phyloP scores from a whole-genome alignment of 2,888 invertebrate species.

The Terebella lapidaria region DNA sequence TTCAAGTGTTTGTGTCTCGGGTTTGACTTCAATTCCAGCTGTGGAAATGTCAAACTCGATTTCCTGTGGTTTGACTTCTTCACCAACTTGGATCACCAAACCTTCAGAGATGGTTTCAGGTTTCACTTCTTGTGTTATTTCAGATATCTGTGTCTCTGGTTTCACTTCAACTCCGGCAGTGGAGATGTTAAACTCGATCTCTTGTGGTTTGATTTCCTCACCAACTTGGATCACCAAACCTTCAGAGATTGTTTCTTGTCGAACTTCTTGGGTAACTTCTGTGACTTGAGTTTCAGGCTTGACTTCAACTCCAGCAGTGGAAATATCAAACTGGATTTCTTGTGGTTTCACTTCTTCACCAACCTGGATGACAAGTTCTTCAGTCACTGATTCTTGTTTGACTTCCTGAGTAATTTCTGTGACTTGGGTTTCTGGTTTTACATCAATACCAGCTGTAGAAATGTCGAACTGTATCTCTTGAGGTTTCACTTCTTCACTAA shows the following conservation, averaged over 20 bases:
- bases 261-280: conserved; percentile 5
- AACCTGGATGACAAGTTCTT: conserved; percentile 7
- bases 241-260: conserved; percentile 1
- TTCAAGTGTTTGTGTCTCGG: conserved; percentile 2
- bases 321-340: conserved; percentile 17
- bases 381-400: not conserved
- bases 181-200: conserved; percentile 8
- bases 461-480: conserved; percentile 6
- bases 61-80: conserved; percentile 6
- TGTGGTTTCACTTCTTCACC: conserved; percentile 14
- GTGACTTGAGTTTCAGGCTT: conserved; percentile 1
- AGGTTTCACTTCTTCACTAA: conserved; percentile 11
- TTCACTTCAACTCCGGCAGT: conserved; percentile 3
- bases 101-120: conserved; percentile 10
- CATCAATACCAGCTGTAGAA: conserved; percentile 8
- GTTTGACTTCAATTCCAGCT: conserved; percentile 7
- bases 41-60: conserved; percentile 3
- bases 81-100: not conserved
- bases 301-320: conserved; percentile 14
- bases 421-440: conserved; percentile 6
- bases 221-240: not conserved
- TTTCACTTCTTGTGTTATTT: conserved; percentile 5
- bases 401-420: conserved; percentile 1
- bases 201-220: conserved; percentile 3
- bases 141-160: conserved; percentile 2